Percentiles rank a stretch among this genome's conserved stretches.
These are phyloP conservation scores for Exephanes ischioxanthus DNA, from an alignment of 2,888 invertebrate genomes.

Conservation along the genomic window DNA sequence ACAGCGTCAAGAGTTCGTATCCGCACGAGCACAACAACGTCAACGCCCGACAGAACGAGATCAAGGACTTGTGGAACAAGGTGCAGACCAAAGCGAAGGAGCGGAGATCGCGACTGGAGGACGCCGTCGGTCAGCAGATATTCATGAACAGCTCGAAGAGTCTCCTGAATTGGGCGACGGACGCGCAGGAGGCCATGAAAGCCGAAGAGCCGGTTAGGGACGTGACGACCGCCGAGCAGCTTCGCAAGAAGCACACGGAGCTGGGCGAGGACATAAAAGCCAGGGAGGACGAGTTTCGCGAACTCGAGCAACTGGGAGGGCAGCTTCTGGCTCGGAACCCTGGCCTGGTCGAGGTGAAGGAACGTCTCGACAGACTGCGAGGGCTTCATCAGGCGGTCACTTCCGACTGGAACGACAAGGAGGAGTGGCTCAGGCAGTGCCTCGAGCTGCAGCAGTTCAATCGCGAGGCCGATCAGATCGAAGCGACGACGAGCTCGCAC, in stretches of 20 bases:
- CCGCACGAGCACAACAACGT: slow-evolving; percentile 96
- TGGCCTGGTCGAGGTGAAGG: slow-evolving; percentile 90
- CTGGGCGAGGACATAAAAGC: slow-evolving; percentile 95
- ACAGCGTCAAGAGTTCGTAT: slow-evolving; percentile 96
- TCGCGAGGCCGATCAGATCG: slow-evolving; percentile 98
- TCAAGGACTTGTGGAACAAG: slow-evolving; percentile 95
- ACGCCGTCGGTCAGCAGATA: slow-evolving; percentile 97
- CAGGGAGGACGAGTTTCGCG: slow-evolving; percentile 94
- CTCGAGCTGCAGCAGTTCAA: slow-evolving; percentile 96
- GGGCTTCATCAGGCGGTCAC: slow-evolving; percentile 92
- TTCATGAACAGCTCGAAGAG: slow-evolving; percentile 94
- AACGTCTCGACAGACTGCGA: slow-evolving; percentile 90
- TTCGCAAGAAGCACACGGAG: slow-evolving; percentile 96
- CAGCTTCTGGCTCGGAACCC: slow-evolving; percentile 92
- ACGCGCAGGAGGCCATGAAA: slow-evolving; percentile 92
- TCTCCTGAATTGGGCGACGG: slow-evolving; percentile 93
- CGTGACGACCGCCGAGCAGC: slow-evolving; percentile 96
- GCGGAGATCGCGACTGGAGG: slow-evolving; percentile 93
- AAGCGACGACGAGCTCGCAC: slow-evolving; percentile 97
- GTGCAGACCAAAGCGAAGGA: slow-evolving; percentile 94
- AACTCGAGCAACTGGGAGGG: slow-evolving; percentile 92
- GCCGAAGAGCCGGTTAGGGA: slow-evolving; percentile 93
- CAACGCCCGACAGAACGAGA: slow-evolving; percentile 92
- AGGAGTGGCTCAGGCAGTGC: slow-evolving; percentile 94
- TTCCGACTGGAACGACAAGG: slow-evolving; percentile 92